phyloP scores from a whole-genome alignment of 2,888 invertebrate genomes.

The Hypercompe scribonia region DNA sequence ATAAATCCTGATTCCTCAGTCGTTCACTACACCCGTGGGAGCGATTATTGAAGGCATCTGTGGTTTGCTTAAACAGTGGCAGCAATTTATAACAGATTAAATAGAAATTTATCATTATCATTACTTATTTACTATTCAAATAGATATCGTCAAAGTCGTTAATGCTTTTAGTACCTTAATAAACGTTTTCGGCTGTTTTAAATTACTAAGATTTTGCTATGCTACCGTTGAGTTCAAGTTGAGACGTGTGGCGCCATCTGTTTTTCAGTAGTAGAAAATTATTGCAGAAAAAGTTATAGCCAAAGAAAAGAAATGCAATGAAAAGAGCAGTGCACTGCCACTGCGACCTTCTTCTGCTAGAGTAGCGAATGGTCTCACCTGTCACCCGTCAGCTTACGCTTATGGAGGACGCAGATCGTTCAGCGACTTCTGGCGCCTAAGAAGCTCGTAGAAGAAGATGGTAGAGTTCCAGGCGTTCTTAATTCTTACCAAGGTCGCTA shows the following conservation, averaged over 20 bases:
- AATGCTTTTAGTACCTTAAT: background rate
- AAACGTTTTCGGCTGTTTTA: background rate
- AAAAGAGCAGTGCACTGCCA: too few species aligned
- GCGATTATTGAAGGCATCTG: conserved; percentile 6
- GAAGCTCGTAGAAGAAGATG: too few species aligned
- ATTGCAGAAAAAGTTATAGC: too few species aligned
- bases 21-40: conserved; percentile 9
- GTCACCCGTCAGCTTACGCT: too few species aligned
- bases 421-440: too few species aligned
- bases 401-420: too few species aligned
- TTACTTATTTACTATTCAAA: background rate
- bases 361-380: too few species aligned
- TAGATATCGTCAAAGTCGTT: background rate
- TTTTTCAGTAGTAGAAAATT: background rate
- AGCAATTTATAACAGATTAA: background rate
- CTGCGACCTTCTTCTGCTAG: too few species aligned
- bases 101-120: background rate
- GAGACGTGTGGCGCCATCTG: background rate
- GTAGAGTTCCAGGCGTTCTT: too few species aligned
- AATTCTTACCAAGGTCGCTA: too few species aligned
- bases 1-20: background rate
- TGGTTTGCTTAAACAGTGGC: background rate
- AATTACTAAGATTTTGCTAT: background rate
- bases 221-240: background rate
- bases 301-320: too few species aligned